phyloP scores from a whole-genome alignment of 1,140 invertebrate species.

The Pogonomyrmex californicus region DNA sequence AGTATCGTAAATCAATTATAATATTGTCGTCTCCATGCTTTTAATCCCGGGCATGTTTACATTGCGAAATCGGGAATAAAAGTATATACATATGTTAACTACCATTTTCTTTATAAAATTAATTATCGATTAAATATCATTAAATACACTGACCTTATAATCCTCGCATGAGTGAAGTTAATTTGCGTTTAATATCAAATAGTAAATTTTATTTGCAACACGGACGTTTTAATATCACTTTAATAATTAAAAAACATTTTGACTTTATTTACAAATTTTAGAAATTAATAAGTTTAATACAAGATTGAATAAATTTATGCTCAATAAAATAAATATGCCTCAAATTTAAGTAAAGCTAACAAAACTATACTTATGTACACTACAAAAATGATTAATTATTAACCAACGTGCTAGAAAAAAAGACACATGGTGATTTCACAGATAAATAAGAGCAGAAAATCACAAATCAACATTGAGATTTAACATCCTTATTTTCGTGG shows the following conservation, averaged over 20 bases:
- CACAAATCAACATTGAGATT: not conserved
- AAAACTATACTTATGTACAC: conserved; percentile 11
- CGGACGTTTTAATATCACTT: conserved; percentile 15
- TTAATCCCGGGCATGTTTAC: not conserved
- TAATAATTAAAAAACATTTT: conserved; percentile 12
- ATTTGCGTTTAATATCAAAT: not conserved
- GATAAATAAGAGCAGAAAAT: not conserved
- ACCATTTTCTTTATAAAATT: not conserved
- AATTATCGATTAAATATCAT: not conserved
- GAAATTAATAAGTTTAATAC: conserved; percentile 7
- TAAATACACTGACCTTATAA: not conserved
- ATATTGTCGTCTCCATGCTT: conserved; percentile 53
- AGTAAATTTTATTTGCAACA: conserved; percentile 30
- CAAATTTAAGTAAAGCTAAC: not conserved
- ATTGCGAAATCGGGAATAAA: not conserved
- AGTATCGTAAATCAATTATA: conserved; percentile 15
- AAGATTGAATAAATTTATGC: conserved; percentile 8
- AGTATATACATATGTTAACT: not conserved
- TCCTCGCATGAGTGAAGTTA: not conserved
- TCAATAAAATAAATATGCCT: not conserved
- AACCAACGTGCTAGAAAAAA: conserved; percentile 2
- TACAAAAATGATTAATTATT: conserved; percentile 33
- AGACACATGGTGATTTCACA: not conserved
- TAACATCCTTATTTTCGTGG: not conserved
- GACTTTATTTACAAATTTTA: not conserved